phyloP scores from a whole-genome alignment of 2,113 vertebrate genomes.

The Equus quagga region DNA sequence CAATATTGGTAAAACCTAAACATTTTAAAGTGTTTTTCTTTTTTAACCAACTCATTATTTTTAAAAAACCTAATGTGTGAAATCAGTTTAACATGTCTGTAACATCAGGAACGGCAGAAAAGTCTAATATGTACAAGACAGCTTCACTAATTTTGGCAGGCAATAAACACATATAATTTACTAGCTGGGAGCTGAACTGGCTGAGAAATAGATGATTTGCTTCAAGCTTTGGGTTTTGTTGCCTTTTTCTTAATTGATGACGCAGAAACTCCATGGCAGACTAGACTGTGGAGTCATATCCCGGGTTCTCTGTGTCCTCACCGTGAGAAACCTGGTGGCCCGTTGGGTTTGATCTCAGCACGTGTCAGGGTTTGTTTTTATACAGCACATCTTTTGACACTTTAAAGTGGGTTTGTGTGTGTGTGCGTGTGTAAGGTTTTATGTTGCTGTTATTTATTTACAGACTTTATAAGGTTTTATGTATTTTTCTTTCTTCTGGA shows the following conservation, averaged over 20 bases:
- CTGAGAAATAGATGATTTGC: conserved; percentile 78
- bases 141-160: conserved; percentile 76
- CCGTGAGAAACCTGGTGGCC: conserved; percentile 60
- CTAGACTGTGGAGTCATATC: neutral
- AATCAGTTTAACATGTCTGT: conserved; percentile 77
- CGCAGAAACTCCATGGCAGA: conserved; percentile 30
- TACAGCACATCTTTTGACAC: conserved; percentile 84
- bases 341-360: conserved; percentile 71
- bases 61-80: conserved; percentile 76
- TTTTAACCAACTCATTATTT: conserved; percentile 79
- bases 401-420: conserved; percentile 80
- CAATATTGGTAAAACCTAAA: conserved; percentile 80
- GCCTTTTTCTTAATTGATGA: conserved; percentile 74
- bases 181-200: conserved; percentile 80
- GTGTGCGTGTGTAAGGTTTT: conserved; percentile 64
- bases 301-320: neutral
- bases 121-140: conserved; percentile 72
- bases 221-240: conserved; percentile 74
- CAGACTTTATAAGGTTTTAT: conserved; percentile 87
- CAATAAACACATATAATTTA: conserved; percentile 62
- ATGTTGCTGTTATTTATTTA: conserved; percentile 89
- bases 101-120: conserved; percentile 77
- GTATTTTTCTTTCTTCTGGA: conserved; percentile 89
- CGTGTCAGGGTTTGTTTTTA: conserved; percentile 80
- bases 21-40: conserved; percentile 63